Base-by-base conservation (phyloP, 2,888 invertebrate genomes). In the Synergus laeviventris region DNA sequence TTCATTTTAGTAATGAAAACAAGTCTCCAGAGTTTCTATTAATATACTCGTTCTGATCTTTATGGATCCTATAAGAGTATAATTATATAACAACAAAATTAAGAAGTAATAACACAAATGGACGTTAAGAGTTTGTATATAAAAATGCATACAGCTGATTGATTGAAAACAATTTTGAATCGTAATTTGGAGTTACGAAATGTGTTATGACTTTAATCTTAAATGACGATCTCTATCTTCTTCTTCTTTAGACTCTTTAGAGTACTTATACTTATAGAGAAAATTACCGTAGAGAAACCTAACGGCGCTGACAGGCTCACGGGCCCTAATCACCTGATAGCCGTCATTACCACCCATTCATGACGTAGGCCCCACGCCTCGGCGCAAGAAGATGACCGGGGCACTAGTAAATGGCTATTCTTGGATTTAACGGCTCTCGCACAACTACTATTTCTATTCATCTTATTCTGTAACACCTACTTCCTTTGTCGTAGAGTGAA, bases 371-470 rank as follows among this genome's bases (percentile, higher is more conserved):
- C 49, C 42, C 12, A n/a, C 49, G 31, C 70, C 70, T 31, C 31
- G 18, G 36, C 70, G 70, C 24, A 49, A 49, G 70, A 70, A 70
- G 45, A 70, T 45, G 66, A 70, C 42, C 45, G 31, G 70, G 49
- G 31, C 49, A 49, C 45, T 49, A 70, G 66, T 70, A 70, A 70
- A 70, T 70, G 70, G 42, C 70, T 70, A 70, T 70, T 70, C 70
- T 70, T 70, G 70, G 70, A 70, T 49, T 70, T 70, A 70, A 70
- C 70, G 42, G 49, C 70, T 70, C 70, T 70, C 49, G 31, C 45
- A 45, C 70, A 70, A 70, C 45, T 70, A 66, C 49, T 42, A 70
- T 49, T 70, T 70, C 42, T 70, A 70, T 70, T 45, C 70, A 70
- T 45, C 70, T 70, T 70, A 24, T 70, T 31, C 49, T 49, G 16